Evolutionary conservation across 2,888 invertebrate species (phyloP).

Genomic region (Auanema freiburgensis): DNA sequence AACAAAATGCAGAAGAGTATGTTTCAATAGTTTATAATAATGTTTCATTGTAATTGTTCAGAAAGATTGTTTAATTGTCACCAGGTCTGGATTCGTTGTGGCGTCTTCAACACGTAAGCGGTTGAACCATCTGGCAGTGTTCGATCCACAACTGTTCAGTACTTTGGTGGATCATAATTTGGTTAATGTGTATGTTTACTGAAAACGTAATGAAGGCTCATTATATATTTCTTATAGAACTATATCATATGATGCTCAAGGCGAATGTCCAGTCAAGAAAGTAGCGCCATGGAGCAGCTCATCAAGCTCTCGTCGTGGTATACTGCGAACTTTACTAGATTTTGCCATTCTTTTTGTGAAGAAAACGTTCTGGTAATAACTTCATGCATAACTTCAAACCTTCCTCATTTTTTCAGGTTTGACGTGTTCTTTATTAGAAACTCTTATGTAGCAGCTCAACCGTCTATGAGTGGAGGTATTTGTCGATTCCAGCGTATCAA

Average conservation of each 20-base stretch:
- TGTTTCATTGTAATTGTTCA: slow-evolving; percentile 16
- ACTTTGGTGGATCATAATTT: slow-evolving; percentile 35
- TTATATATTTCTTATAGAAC: slow-evolving; percentile 23
- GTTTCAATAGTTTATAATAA: background rate
- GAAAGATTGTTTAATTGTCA: slow-evolving; percentile 45
- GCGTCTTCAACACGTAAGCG: slow-evolving; percentile 27
- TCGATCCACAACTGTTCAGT: slow-evolving; percentile 46
- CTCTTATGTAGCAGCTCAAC: slow-evolving; percentile 25
- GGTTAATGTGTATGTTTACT: slow-evolving; percentile 26
- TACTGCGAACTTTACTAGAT: slow-evolving; percentile 26
- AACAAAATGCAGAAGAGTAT: background rate
- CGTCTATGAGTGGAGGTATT: slow-evolving; percentile 39
- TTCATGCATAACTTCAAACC: background rate
- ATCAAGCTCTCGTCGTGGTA: slow-evolving; percentile 19
- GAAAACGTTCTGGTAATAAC: slow-evolving; percentile 21
- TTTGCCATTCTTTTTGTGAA: slow-evolving; percentile 25
- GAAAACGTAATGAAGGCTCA: background rate
- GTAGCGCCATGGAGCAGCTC: slow-evolving; percentile 39
- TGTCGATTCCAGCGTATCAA: slow-evolving; percentile 46
- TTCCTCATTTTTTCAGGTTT: slow-evolving; percentile 16
- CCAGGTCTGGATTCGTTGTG: slow-evolving; percentile 39
- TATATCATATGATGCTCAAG: slow-evolving; percentile 41
- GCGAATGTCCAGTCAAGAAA: slow-evolving; percentile 42
- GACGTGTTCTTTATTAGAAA: slow-evolving; percentile 15
- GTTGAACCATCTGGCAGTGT: slow-evolving; percentile 31